Base-by-base conservation (phyloP, 2,888 invertebrate genomes). In the Lapara coniferarum region DNA sequence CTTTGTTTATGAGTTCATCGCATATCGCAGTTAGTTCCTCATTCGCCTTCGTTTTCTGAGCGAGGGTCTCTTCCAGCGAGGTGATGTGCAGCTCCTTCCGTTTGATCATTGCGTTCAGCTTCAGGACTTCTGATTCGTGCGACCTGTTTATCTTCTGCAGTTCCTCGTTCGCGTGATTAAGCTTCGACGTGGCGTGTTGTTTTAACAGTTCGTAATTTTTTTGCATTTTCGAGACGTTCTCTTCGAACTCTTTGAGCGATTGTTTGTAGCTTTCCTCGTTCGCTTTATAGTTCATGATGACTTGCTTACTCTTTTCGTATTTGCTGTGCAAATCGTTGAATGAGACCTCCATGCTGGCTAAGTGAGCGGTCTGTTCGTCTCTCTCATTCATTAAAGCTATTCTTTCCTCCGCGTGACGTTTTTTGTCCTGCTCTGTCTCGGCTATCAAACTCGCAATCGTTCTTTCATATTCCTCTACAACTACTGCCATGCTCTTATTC, bases 41-140 rank as follows among this genome's bases (percentile, higher is more conserved):
- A 85, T 98, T 98, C 85, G 98, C 98, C 87, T 97, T 97, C 1
- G 95, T 95, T 92, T 98, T 98, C 85, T 98, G 98, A 74, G 97
- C 96, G 56, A 98, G 93, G 66, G 97, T 95, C 81, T 97, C 97
- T 81, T 97, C 96, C 68, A 98, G 90, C 5, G 98, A 97, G 73
- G 96, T 96, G 68, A 96, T 95, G 77, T 97, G 97, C 76, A 99
- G 95, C 83, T 99, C 98, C 78, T 97, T 96, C 83, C 98, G 97
- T 85, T 97, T 97, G 67, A 97, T 95, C 91, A 97, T 96, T 10
- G 98, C 98, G 81, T 96, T 96, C 73, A 98, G 91, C 87, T 97
- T 97, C 69, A 97, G 95, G n/a, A 96, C 95, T 86, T 99, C 98
- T 19, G 96, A 94, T 80, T 97, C 96, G 80, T 97, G 96, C 58